Percentiles rank a stretch among this genome's conserved stretches.
These are phyloP conservation scores for Portevinia maculata DNA, from an alignment of 2,888 invertebrate species.

Conservation along the genomic window DNA sequence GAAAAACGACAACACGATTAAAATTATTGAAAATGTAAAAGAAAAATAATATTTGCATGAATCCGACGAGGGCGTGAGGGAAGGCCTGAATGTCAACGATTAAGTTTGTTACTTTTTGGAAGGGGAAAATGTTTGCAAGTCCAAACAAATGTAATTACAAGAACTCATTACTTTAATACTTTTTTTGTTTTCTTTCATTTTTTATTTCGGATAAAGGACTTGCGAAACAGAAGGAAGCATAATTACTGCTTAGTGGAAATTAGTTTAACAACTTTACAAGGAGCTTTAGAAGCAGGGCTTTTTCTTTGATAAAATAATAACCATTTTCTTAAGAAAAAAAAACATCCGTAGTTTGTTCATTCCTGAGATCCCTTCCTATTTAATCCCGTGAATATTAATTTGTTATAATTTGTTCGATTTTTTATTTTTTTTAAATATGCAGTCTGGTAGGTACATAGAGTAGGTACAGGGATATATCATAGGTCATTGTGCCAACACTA, in stretches of 20 bases:
- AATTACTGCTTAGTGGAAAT: slow-evolving; percentile 56
- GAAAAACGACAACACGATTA: slow-evolving; percentile 55
- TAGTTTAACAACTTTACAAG: slow-evolving; percentile 33
- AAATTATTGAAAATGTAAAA: slow-evolving; percentile 69
- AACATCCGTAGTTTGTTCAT: no score
- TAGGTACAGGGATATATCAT: no score
- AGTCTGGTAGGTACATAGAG: no score
- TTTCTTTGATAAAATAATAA: no score
- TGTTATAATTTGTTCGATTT: no score
- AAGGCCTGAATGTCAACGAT: slow-evolving; percentile 16
- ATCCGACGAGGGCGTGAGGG: not conserved
- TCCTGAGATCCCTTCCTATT: no score
- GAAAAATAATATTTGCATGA: slow-evolving; percentile 47
- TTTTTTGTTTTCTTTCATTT: slow-evolving; percentile 24
- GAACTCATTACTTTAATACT: slow-evolving; percentile 68
- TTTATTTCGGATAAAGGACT: slow-evolving; percentile 36
- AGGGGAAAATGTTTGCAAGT: slow-evolving; percentile 23
- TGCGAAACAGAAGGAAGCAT: slow-evolving; percentile 34
- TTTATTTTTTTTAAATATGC: no score
- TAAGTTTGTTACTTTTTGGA: slow-evolving; percentile 28
- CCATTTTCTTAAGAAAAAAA: no score
- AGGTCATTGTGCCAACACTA: not conserved
- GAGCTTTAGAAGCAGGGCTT: no score
- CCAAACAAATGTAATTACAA: slow-evolving; percentile 71
- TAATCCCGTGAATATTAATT: no score